Evolutionary conservation across 2,888 invertebrate species (phyloP), one percentile per base, ranked within the genome.

Genomic region (Cosmia pyralina): DNA sequence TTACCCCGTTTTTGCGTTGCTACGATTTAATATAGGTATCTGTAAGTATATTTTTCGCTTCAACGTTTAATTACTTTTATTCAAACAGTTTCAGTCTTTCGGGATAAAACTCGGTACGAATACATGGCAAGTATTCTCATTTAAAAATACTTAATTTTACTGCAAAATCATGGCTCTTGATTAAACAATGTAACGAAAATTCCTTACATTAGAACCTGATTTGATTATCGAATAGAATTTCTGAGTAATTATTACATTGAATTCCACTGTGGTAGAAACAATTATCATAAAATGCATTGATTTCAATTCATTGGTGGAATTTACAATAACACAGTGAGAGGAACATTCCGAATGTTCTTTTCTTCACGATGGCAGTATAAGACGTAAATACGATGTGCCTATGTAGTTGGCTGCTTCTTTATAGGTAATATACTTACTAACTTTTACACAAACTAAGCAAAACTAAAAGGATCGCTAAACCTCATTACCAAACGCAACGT

Each of bases 401-500:
- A 8, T 41, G 22, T 41, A 44, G 19, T 19, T 50, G 4, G 38
- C 7, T 48, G 6, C 55, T 50, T 13, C 22, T 5, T n/a, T 34
- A 4, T 13, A 11, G 22, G 13, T 28, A 34, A 73, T 76, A 53
- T 19, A 71, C 22, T 44, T 15, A n/a, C 63, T 28, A 53, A 69
- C 15, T 64, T 75, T 52, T 1, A 41, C n/a, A 52, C 13, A 46
- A 17, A 58, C 57, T 38, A 57, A 44, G 34, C 46, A 55, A 72
- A 72, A 63, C 60, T 64, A 66, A 68, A 71, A 74, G 53, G 38
- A 74, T 62, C 58, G 62, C 71, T 79, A 77, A 84, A 75, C 62
- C 83, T 69, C 72, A 84, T 86, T 82, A 77, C 75, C 28, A 75
- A 83, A 75, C 73, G 81, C 74, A 76, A 81, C 75, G 75, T 66